Evolutionary conservation across 2,113 vertebrate species (phyloP), one percentile per base, ranked within the genome.

Genomic region (Oreochromis niloticus): DNA sequence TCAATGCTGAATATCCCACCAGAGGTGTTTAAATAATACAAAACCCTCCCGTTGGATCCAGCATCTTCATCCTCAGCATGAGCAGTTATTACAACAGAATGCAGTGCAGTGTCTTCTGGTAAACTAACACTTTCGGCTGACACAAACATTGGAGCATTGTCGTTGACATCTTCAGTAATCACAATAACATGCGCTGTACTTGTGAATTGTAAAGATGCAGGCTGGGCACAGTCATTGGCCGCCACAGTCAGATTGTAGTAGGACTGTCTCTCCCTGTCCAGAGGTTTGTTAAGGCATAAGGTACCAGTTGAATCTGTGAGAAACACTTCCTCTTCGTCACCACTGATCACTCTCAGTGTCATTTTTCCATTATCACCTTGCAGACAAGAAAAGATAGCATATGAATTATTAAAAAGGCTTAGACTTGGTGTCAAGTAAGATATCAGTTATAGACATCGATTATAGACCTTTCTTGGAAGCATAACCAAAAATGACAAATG

Each of bases 111-210:
- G 71, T 97, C 94, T 66, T 97, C 96, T 32, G 90, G 88, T 87
- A 96, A 39, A 12, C n/a, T 27, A 57, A 95, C 78, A 36, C 52
- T 92, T 34, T 32, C 43, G 12, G 84, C 80, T 30, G 95, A 96
- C 43, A 88, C 83, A 80, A 97, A 96, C 61, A 83, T 7, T 1
- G 96, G 96, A 7, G 94, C 82, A 30, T 96, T 97, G 92, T 97
- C 96, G 27, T 97, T 97, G 68, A 96, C 86, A 71, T 97, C 96
- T 16, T 90, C 79, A n/a, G 95, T 88, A 9, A 88, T 46, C 57
- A 97, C 54, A 8, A 68, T 63, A 14, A 96, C 85, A 43, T 24
- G 48, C 1, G 89, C 88, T 6, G 94, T 95, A 89, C 93, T 93
- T 86, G 94, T 96, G 57, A 96, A 92, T 46, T 89, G 93, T 50